Conservation (phyloP, 2,113 vertebrate species). For the Austrofundulus limnaeus region DNA sequence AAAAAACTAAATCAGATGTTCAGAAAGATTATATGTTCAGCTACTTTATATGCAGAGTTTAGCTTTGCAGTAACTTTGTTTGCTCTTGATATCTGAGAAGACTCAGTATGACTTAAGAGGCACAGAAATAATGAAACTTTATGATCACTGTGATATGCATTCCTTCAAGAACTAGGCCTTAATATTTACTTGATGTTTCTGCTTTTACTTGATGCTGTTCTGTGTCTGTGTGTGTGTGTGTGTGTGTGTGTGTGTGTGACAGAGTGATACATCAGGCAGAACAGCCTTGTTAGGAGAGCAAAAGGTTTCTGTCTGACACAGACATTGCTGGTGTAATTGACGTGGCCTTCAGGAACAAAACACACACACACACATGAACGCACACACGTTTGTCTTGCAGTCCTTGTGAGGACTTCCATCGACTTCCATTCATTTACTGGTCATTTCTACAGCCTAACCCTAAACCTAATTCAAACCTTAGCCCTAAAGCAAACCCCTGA, state of each 20-base stretch:
- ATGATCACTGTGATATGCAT: slow-evolving; percentile 11
- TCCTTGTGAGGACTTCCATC: no score
- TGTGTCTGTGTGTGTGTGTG: neutral
- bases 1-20: slow-evolving; percentile 10
- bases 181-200: neutral
- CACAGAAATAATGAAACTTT: slow-evolving; percentile 25
- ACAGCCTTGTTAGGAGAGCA: slow-evolving; percentile 25
- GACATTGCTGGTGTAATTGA: slow-evolving; percentile 38
- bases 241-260: neutral
- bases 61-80: slow-evolving; percentile 17
- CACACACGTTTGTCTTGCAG: no score
- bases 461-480: no score
- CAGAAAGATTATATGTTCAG: slow-evolving; percentile 43
- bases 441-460: no score
- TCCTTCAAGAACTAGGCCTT: no score
- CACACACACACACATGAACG: neutral
- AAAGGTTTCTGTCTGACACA: slow-evolving; percentile 41
- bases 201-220: neutral
- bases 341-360: slow-evolving; percentile 17
- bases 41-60: slow-evolving; percentile 52
- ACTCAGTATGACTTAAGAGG: slow-evolving; percentile 48
- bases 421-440: no score
- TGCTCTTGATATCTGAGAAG: slow-evolving; percentile 30
- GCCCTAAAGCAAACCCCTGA: no score
- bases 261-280: slow-evolving; percentile 20